A percentile compares a stretch with the other conserved stretches of the same genome.
Conservation (phyloP, 2,113 vertebrate genomes). For the Peucedramus taeniatus region DNA sequence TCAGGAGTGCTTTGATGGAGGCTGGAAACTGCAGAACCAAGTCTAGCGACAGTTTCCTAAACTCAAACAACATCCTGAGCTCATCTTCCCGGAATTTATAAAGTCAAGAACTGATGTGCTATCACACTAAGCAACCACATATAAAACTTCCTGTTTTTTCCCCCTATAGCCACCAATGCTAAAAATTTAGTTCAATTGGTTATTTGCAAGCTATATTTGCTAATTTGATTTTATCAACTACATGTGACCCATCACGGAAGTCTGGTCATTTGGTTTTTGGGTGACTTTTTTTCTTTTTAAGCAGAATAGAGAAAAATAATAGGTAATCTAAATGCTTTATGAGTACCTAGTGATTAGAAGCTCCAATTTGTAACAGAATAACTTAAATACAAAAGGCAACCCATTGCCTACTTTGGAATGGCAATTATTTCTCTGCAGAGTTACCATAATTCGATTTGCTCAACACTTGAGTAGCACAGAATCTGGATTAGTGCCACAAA, state of each 20-base stretch:
- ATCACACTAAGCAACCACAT: background rate
- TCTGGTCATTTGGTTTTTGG: background rate
- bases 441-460: background rate
- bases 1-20: background rate
- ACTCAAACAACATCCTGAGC: background rate
- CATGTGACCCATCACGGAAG: background rate
- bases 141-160: background rate
- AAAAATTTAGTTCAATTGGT: background rate
- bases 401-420: background rate
- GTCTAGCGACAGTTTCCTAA: background rate
- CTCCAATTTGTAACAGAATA: background rate
- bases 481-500: background rate
- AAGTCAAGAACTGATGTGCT: background rate
- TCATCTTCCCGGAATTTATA: background rate
- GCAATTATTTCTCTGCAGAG: background rate
- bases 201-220: background rate
- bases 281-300: background rate
- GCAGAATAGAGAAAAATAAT: background rate
- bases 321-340: background rate
- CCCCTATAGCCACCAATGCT: background rate
- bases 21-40: background rate
- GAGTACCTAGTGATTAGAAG: background rate
- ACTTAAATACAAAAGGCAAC: background rate
- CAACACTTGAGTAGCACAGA: background rate
- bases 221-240: background rate